Percentiles rank a stretch among this genome's conserved stretches.
Evolutionary conservation across 2,797 vertebrate genomes (phyloP).

Genomic region (Brotula barbata): DNA sequence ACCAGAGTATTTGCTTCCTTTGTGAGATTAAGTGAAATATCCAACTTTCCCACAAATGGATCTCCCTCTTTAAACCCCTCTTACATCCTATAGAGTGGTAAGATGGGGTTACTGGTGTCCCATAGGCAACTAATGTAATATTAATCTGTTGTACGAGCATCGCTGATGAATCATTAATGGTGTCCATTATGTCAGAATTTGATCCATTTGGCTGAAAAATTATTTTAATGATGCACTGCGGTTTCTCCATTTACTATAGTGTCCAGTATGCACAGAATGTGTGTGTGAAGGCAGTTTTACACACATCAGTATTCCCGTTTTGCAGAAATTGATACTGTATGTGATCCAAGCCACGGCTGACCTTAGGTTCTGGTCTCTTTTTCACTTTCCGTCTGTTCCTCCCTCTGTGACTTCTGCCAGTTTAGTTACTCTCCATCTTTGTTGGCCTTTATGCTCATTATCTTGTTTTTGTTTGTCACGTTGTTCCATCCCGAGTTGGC

Average conservation of each 20-base stretch:
- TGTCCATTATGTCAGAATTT: constrained; percentile 15
- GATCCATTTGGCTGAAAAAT: constrained; percentile 9
- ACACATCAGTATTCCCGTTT: constrained; percentile 47
- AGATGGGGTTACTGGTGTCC: too few relatives aligned
- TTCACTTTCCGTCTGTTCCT: constrained; percentile 32
- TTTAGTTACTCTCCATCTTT: constrained; percentile 4
- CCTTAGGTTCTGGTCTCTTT: constrained; percentile 55
- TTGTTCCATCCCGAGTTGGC: background rate
- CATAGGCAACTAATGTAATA: constrained; percentile 36
- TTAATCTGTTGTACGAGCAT: constrained; percentile 42
- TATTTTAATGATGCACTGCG: constrained; percentile 32
- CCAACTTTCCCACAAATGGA: too few relatives aligned
- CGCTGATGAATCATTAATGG: constrained; percentile 46
- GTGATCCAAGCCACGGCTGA: constrained; percentile 49
- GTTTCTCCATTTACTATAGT: too few relatives aligned
- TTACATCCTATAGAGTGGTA: too few relatives aligned
- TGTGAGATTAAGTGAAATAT: too few relatives aligned
- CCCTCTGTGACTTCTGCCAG: constrained; percentile 2
- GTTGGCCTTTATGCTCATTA: background rate
- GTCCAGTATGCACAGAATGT: constrained; percentile 14
- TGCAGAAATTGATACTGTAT: constrained; percentile 25
- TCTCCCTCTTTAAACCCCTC: too few relatives aligned
- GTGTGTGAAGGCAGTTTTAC: constrained; percentile 23
- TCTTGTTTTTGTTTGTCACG: constrained; percentile 1
- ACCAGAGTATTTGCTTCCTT: too few relatives aligned